phyloP scores from a whole-genome alignment of 2,113 vertebrate species.

The Oreochromis tanganicae region DNA sequence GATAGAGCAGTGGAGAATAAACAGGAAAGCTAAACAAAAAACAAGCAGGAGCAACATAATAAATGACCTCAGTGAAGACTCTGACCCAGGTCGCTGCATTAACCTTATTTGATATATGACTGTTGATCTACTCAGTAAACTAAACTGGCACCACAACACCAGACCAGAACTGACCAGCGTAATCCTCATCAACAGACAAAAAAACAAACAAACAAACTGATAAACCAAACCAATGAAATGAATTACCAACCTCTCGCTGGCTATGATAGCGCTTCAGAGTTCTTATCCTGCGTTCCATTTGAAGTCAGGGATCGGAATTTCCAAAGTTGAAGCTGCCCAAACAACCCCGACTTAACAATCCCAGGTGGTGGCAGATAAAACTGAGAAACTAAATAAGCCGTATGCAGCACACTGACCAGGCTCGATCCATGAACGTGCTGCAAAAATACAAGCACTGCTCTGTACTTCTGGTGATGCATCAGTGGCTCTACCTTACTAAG shows the following conservation, averaged over 20 bases:
- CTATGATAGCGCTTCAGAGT: fast-evolving
- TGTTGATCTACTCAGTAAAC: not conserved
- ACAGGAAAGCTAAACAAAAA: not conserved
- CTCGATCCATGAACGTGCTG: not conserved
- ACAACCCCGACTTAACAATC: not conserved
- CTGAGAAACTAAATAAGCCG: not conserved
- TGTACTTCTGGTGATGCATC: not conserved
- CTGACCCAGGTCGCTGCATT: fast-evolving
- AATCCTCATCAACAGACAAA: not conserved
- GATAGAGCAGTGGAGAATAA: not conserved
- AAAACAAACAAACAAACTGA: not conserved
- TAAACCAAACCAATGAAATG: not conserved
- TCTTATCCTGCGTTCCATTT: not conserved
- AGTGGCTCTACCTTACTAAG: not conserved
- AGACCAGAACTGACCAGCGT: not conserved
- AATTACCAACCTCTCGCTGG: not conserved
- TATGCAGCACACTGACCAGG: not conserved
- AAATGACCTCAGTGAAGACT: not conserved
- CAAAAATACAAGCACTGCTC: not conserved
- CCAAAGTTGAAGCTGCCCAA: not conserved
- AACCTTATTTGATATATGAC: fast-evolving
- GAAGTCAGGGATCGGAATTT: not conserved
- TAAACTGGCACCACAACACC: not conserved
- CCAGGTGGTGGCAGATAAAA: not conserved
- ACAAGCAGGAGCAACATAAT: not conserved